phyloP scores from a whole-genome alignment of 1,140 invertebrate species.

The Thaumetopoea pityocampa region DNA sequence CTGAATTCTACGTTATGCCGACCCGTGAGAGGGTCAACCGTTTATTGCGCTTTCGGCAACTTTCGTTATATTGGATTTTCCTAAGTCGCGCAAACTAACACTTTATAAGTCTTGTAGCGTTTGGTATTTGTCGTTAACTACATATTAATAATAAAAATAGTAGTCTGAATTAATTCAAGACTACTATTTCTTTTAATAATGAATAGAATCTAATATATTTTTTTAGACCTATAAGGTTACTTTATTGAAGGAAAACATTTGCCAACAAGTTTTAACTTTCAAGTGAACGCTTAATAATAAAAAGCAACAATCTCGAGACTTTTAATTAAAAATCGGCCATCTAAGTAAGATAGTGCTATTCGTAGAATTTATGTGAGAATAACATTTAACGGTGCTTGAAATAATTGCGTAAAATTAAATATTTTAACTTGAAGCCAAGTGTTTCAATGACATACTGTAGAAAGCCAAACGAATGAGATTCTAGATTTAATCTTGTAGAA shows the following conservation, averaged over 20 bases:
- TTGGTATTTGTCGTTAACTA: neutral
- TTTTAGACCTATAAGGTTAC: no score
- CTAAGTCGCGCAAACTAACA: no score
- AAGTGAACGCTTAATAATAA: no score
- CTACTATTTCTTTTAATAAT: no score
- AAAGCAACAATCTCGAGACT: conserved; percentile 16
- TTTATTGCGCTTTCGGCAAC: conserved; percentile 46
- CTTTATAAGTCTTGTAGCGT: no score
- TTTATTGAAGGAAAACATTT: no score
- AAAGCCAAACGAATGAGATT: neutral
- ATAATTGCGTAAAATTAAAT: conserved; percentile 26
- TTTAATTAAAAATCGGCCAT: conserved; percentile 37
- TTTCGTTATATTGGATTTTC: conserved; percentile 26
- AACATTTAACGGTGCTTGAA: conserved; percentile 22
- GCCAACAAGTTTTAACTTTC: no score
- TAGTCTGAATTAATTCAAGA: no score
- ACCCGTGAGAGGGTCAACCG: conserved; percentile 26
- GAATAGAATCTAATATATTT: no score
- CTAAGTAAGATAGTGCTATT: conserved; percentile 13
- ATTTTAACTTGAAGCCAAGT: conserved; percentile 11
- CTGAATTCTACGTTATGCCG: conserved; percentile 36
- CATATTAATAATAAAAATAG: no score
- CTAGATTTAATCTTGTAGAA: no score
- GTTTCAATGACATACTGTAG: conserved; percentile 15
- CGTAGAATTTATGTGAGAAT: conserved; percentile 22